These are phyloP conservation scores for Campoletis sonorensis DNA, from an alignment of 1,140 invertebrate genomes.

Conservation along the genomic window DNA sequence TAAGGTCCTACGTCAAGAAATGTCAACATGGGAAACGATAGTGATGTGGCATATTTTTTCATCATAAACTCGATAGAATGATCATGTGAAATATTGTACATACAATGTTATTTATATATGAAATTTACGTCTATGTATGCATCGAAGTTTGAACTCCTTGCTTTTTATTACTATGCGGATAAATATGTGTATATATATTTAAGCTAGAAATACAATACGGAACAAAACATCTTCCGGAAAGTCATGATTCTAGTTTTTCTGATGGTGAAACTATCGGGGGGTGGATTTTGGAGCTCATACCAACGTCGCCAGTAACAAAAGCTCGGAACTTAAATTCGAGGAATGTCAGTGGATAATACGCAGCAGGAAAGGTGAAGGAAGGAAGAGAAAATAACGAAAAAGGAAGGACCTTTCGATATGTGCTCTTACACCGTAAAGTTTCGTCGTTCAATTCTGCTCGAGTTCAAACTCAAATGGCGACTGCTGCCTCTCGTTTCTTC, in stretches of 20 bases:
- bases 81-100: background rate
- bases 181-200: background rate
- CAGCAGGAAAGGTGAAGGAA: background rate
- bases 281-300: background rate
- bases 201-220: background rate
- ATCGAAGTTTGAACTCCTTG: background rate
- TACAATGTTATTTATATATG: background rate
- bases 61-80: background rate
- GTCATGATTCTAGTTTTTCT: background rate
- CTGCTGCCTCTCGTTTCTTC: slow-evolving; percentile 1
- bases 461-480: slow-evolving; percentile 43
- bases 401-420: slow-evolving; percentile 10
- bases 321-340: slow-evolving; percentile 27
- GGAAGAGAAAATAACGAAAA: background rate
- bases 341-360: slow-evolving; percentile 18
- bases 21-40: background rate
- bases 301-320: slow-evolving; percentile 4
- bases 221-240: slow-evolving; percentile 9
- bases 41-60: background rate
- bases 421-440: slow-evolving; percentile 44
- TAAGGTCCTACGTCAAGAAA: background rate
- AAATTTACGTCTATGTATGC: background rate
- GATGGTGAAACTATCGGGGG: background rate
- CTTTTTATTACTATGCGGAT: background rate
- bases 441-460: slow-evolving; percentile 45